These are phyloP conservation scores for Craniophora ligustri DNA, from an alignment of 2,888 invertebrate species.

Conservation along the genomic window DNA sequence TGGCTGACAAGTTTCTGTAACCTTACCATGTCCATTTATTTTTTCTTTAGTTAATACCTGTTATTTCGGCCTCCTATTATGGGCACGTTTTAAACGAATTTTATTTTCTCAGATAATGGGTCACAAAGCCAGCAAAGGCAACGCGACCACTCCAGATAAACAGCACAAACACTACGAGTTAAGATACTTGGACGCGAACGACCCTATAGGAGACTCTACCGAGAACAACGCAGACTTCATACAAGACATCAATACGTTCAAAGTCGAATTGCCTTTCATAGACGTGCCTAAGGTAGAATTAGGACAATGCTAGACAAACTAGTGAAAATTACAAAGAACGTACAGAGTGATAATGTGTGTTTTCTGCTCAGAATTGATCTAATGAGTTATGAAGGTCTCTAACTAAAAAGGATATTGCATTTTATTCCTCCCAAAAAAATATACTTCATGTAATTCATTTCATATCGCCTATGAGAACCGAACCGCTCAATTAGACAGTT, in stretches of 20 bases:
- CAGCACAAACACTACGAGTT: constrained; percentile 63
- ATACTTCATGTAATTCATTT: no score
- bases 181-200: constrained; percentile 65
- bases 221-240: constrained; percentile 72
- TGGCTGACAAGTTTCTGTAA: no score
- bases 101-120: constrained; percentile 71
- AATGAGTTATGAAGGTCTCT: no score
- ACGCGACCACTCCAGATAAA: constrained; percentile 19
- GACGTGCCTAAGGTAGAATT: constrained; percentile 66
- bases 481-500: no score
- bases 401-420: no score
- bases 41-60: no score
- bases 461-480: no score
- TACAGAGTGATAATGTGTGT: background rate
- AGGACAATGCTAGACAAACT: constrained; percentile 67
- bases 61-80: no score
- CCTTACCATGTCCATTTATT: no score
- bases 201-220: constrained; percentile 63
- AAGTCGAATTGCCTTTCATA: constrained; percentile 63
- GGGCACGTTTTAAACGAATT: background rate
- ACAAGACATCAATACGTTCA: constrained; percentile 68
- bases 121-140: constrained; percentile 62
- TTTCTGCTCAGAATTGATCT: background rate
- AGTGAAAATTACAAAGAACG: background rate
- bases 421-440: no score